Base-by-base conservation (phyloP, 30 jellyfish, hydroid and myxozoan genomes). In the Aurelia sp. region DNA sequence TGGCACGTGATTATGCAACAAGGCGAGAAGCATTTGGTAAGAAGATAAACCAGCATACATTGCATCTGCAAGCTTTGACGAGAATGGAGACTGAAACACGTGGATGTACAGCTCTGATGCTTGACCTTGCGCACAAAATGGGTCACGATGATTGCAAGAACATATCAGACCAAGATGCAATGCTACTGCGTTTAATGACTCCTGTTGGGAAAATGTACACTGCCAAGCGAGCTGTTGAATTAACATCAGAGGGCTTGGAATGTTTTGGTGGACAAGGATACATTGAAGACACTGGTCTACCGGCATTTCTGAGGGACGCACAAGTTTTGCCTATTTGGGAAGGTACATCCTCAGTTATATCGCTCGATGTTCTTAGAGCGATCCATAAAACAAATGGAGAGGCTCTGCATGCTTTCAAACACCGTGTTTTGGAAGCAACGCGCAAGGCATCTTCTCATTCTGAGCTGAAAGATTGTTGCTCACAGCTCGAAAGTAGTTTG, bases 211-310 rank as follows among this genome's bases (percentile, higher is more conserved):
- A 93, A 74, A 85, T 93, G 87, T 93, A 87, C 95, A 87, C 98
- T 5, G 98, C 90, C 44, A 93, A 93, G 55, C 93, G 91, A 69
- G 93, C 96, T 12, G 96, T 94, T 38, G 83, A 86, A 41, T 76
- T 85, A n/a, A 77, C 91, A 6, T 94, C 99, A 13, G 99, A 94
- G 52, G 97, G 96, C 33, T 63, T 94, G 59, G 99, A 94, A 59
- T 71, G 99, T 76, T 89, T 88, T 74, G 99, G 99, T 59, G 99
- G 99, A 61, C 99, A 88, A 81, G 99, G 99, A 8, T 94, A 88
- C 83, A 74, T 94, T 48, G 99, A 94, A 61, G 99, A 94, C 66
- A 94, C 99, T 3, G 99, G 99, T 13, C 86, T 94, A 38, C 99
- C 99, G 17, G 96, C 89, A 4, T 89, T 82, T 57, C 72, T 94